Evolutionary conservation across 2,113 vertebrate genomes (phyloP), one percentile per base, ranked within the genome.

Genomic region (Brachyhypopomus gauderio): DNA sequence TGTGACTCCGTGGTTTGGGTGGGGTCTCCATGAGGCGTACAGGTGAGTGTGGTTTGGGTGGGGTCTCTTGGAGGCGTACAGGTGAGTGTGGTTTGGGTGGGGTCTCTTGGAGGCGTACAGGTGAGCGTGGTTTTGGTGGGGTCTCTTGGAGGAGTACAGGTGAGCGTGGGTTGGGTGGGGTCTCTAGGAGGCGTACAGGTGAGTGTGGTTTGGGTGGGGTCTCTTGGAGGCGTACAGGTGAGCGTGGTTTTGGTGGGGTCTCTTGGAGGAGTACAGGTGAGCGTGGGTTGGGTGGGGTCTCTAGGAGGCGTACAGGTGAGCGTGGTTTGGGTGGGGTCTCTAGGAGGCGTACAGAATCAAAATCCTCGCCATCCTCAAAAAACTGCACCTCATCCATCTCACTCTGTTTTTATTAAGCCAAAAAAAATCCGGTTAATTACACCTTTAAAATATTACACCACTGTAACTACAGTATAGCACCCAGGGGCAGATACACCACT

Each of bases 351-450:
- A n/a, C 12, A 3, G 64, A n/a, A 17, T 73, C 19, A 59, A 72
- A 63, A 17, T 86, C 56, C 8, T 71, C 76, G 9, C 84, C 71
- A 7, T 82, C 82, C 9, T 83, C 74, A 22, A 73, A 70, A 27
- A 58, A 34, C 74, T 38, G 76, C 23, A 64, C 55, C n/a, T 75
- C 77, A 19, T 72, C 77, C n/a, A 22, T 22, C 12, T 86, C 72
- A n/a, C 30, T 73, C 85, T 83, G 67, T 52, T 27, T 52, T 27
- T 1, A 3, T 2, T 11, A 22, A 64, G 11, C 30, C 36, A 59
- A 59, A 27, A 30, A 64, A 70, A 6, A 11, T 25, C 30, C 4
- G 3, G 30, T 30, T 30, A 30, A 2, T 30, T 30, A 30, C 30
- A 30, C 30, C 30, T 30, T 30, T 30, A 30, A 30, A 3, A 30